Conservation (phyloP, 2,113 vertebrate genomes). For the Peromyscus polionotus region DNA sequence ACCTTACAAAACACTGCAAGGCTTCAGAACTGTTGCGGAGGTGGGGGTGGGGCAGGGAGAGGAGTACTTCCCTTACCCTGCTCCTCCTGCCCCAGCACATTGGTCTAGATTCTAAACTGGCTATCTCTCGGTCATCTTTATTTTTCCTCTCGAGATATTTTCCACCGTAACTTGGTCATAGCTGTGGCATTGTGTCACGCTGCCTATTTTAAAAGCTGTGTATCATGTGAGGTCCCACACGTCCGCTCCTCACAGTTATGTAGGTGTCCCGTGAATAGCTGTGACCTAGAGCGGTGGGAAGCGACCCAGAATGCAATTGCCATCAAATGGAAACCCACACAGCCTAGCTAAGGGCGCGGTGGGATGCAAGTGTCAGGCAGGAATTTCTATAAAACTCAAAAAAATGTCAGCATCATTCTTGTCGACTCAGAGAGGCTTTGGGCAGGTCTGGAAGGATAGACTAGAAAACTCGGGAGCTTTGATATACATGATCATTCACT, state of each 20-base stretch:
- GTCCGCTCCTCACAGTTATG: slow-evolving; percentile 20
- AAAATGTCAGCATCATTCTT: not conserved
- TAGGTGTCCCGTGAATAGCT: not conserved
- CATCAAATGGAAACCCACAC: not conserved
- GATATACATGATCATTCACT: too few species aligned
- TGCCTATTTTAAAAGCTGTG: slow-evolving; percentile 56
- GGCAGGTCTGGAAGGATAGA: not conserved
- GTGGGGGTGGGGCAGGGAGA: not conserved
- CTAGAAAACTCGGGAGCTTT: not conserved
- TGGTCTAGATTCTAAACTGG: not conserved
- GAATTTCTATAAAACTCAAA: not conserved
- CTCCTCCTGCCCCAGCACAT: not conserved
- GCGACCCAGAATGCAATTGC: not conserved
- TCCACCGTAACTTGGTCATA: not conserved
- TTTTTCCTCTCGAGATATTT: slow-evolving; percentile 38
- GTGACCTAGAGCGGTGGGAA: not conserved
- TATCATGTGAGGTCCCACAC: not conserved
- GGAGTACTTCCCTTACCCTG: not conserved
- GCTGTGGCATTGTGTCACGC: not conserved
- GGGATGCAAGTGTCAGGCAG: not conserved
- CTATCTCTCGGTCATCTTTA: not conserved
- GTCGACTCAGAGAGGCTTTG: too few species aligned
- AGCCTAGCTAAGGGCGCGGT: not conserved
- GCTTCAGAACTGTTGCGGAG: not conserved
- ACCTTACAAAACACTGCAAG: not conserved